Percentiles rank a stretch among this genome's conserved stretches.
phyloP scores from a whole-genome alignment of 2,113 vertebrate species.

The Proteles cristata region DNA sequence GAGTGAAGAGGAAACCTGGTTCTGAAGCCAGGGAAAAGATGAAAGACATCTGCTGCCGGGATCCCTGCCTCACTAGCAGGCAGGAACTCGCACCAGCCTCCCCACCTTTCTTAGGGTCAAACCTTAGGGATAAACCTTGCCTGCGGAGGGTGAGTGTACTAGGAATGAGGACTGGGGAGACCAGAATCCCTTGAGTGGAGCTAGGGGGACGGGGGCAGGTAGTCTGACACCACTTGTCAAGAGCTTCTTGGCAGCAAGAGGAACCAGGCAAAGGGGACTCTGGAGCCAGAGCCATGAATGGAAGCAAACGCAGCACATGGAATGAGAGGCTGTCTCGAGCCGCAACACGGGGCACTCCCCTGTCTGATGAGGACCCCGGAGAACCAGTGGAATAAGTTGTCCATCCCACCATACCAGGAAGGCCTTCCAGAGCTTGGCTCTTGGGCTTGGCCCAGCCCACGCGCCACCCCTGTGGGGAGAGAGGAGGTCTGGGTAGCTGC shows the following conservation, averaged over 20 bases:
- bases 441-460: neutral
- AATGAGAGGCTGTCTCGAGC: neutral
- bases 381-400: neutral
- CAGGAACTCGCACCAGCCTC: neutral
- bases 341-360: neutral
- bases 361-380: neutral
- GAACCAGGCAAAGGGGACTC: neutral
- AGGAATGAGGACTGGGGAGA: neutral
- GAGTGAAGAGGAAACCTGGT: neutral
- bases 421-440: neutral
- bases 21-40: neutral
- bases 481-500: too few species aligned
- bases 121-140: neutral
- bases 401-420: neutral
- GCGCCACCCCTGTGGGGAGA: neutral
- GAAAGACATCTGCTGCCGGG: neutral
- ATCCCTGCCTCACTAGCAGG: neutral
- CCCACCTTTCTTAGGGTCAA: neutral
- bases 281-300: neutral
- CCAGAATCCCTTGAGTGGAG: neutral
- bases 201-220: too few species aligned
- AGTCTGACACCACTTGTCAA: neutral
- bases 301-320: too few species aligned
- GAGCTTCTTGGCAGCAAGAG: neutral
- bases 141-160: neutral